Percentiles rank a stretch among this genome's conserved stretches.
phyloP scores from a whole-genome alignment of 2,888 invertebrate species.

The Lutraria lutraria region DNA sequence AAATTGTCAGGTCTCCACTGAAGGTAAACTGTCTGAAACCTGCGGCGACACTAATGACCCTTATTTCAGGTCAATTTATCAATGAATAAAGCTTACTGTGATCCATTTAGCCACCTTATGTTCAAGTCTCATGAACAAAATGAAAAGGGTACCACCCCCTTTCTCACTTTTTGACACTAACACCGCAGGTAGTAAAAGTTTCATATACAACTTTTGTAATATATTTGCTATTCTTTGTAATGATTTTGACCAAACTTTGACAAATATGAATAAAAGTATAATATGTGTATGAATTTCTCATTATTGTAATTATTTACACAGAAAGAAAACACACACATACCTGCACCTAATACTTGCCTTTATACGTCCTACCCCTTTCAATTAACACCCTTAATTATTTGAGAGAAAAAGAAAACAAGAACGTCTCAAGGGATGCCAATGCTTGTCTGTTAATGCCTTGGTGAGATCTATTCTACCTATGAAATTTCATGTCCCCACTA shows the following conservation, averaged over 20 bases:
- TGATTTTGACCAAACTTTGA: not conserved
- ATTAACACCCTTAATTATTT: no score
- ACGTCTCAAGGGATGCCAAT: no score
- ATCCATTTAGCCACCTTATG: constrained; percentile 43
- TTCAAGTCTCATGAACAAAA: constrained; percentile 25
- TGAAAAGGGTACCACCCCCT: constrained; percentile 27
- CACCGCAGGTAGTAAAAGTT: constrained; percentile 15
- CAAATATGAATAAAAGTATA: not conserved
- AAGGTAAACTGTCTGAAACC: constrained; percentile 25
- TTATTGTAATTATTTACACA: no score
- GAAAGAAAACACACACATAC: no score
- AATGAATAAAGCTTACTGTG: constrained; percentile 45
- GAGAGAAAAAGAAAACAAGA: no score
- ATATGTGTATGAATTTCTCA: no score
- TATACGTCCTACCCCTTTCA: no score
- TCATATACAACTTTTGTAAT: constrained; percentile 20
- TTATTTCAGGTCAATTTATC: constrained; percentile 64
- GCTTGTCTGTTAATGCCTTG: no score
- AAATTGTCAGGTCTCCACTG: constrained; percentile 25
- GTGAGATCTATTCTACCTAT: no score
- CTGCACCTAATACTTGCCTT: no score
- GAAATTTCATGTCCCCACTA: no score
- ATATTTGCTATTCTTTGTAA: not conserved
- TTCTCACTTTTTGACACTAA: constrained; percentile 44
- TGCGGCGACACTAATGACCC: constrained; percentile 44